phyloP scores from a whole-genome alignment of 2,113 vertebrate genomes.

The Oreochromis niloticus region DNA sequence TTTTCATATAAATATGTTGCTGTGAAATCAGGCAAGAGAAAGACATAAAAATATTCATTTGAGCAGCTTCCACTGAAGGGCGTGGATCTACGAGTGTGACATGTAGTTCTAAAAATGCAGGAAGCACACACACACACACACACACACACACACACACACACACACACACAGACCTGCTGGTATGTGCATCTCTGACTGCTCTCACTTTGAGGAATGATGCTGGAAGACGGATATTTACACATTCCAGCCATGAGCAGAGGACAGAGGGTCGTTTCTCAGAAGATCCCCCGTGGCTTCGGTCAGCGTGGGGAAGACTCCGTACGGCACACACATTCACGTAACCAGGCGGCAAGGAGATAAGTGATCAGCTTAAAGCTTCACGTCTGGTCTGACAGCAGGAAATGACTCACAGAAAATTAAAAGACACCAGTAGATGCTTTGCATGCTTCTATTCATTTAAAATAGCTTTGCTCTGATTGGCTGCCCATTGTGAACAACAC shows the following conservation, averaged over 20 bases:
- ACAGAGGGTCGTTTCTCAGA: constrained; percentile 3
- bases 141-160: background rate
- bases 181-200: background rate
- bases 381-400: background rate
- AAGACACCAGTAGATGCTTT: background rate
- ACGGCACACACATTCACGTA: background rate
- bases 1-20: background rate
- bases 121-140: background rate
- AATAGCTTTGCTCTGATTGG: background rate
- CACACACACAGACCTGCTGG: background rate
- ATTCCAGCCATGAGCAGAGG: constrained; percentile 18
- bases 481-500: background rate
- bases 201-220: constrained; percentile 3
- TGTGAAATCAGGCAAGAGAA: background rate
- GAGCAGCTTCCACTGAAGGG: background rate
- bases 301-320: background rate
- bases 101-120: background rate
- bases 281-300: background rate
- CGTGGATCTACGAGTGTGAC: background rate
- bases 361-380: background rate
- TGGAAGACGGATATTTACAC: constrained; percentile 37
- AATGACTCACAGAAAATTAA: background rate
- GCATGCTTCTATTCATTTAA: background rate
- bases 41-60: background rate
- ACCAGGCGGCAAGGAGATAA: background rate